phyloP scores from a whole-genome alignment of 2,888 invertebrate genomes.

The Rhorus exstirpatorius region DNA sequence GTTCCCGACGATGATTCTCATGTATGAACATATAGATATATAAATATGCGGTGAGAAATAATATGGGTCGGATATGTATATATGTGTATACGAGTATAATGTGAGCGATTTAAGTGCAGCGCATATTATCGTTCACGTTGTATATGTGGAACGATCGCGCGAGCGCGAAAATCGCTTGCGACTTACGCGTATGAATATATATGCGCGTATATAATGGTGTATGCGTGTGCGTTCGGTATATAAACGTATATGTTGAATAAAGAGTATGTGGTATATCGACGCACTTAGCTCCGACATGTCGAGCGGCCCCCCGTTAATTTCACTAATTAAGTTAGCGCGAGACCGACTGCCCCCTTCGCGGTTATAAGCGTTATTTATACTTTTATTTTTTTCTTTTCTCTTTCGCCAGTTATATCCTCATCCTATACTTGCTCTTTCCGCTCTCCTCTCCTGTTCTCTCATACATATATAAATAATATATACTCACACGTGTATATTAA shows the following conservation, averaged over 20 bases:
- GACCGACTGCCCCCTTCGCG: slow-evolving; percentile 72
- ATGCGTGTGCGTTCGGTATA: slow-evolving; percentile 32
- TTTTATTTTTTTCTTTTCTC: slow-evolving; percentile 68
- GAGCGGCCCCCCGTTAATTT: slow-evolving; percentile 84
- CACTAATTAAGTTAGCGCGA: slow-evolving; percentile 85
- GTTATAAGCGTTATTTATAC: slow-evolving; percentile 77
- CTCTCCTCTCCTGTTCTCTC: neutral
- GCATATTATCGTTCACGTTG: slow-evolving; percentile 60
- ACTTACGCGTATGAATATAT: slow-evolving; percentile 31
- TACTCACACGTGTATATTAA: slow-evolving; percentile 36
- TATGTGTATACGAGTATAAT: slow-evolving; percentile 72
- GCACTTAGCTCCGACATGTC: slow-evolving; percentile 81
- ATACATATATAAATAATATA: neutral
- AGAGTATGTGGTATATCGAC: slow-evolving; percentile 56
- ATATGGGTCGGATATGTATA: slow-evolving; percentile 29
- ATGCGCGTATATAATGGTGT: slow-evolving; percentile 34
- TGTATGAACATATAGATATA: neutral
- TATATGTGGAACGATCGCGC: slow-evolving; percentile 22
- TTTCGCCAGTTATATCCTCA: slow-evolving; percentile 67
- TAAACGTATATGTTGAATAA: slow-evolving; percentile 41
- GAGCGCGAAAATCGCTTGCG: slow-evolving; percentile 45
- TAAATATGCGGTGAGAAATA: slow-evolving; percentile 44
- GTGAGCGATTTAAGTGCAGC: slow-evolving; percentile 77
- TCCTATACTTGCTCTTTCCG: slow-evolving; percentile 50
- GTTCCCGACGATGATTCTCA: slow-evolving; percentile 30